A percentile compares a stretch with the other conserved stretches of the same genome.
Conservation (phyloP, 1,140 invertebrate genomes). For the Lordiphosa clarofinis region DNA sequence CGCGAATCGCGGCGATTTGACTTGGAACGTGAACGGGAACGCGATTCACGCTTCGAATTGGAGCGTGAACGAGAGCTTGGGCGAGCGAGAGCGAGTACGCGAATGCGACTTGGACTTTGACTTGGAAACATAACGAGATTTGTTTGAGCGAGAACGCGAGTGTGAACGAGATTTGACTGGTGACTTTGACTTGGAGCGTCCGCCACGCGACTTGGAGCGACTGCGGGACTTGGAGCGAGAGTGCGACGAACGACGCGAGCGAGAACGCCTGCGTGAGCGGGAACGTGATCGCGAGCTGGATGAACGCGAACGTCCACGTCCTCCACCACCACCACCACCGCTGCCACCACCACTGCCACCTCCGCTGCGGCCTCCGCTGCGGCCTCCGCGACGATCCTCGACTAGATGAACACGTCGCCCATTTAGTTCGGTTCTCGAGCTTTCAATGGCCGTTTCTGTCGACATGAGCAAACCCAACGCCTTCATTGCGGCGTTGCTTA, state of each 20-base stretch:
- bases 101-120: constrained; percentile 82
- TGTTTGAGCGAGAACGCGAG: constrained; percentile 80
- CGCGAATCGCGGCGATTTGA: constrained; percentile 79
- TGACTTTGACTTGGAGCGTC: constrained; percentile 86
- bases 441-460: constrained; percentile 97
- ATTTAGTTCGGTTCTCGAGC: constrained; percentile 97
- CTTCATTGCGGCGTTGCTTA: constrained; percentile 97
- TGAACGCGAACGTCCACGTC: constrained; percentile 82
- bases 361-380: constrained; percentile 81
- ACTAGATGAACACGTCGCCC: constrained; percentile 94
- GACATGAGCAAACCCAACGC: constrained; percentile 95
- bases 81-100: constrained; percentile 75
- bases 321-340: constrained; percentile 80
- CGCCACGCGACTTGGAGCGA: constrained; percentile 84
- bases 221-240: constrained; percentile 85
- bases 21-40: constrained; percentile 78
- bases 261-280: constrained; percentile 85
- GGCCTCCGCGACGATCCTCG: constrained; percentile 88
- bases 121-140: constrained; percentile 80
- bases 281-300: constrained; percentile 87
- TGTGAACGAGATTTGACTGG: constrained; percentile 86
- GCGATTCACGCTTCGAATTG: constrained; percentile 78
- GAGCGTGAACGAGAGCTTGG: constrained; percentile 74
- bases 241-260: constrained; percentile 83
- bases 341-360: constrained; percentile 80